phyloP scores from a whole-genome alignment of 23 tunicate species.

The Halocynthia aurantium region DNA sequence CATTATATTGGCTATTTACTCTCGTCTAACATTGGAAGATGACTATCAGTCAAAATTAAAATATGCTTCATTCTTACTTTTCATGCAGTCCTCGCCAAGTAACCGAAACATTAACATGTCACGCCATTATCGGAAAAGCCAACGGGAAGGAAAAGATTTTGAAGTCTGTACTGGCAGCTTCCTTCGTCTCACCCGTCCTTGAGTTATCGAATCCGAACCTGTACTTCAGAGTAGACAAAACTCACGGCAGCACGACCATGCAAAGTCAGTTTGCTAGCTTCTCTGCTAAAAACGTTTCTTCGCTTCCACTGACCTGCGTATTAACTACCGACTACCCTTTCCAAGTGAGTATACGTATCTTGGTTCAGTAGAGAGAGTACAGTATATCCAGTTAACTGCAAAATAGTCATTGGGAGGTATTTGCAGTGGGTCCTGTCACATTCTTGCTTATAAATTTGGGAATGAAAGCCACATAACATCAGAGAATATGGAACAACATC shows the following conservation, averaged over 20 bases:
- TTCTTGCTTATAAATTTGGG: too few species aligned
- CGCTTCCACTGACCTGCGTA: constrained; percentile 78
- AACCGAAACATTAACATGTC: constrained; percentile 63
- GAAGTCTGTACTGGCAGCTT: constrained; percentile 35
- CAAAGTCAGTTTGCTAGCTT: constrained; percentile 55
- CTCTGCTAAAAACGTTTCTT: constrained; percentile 64
- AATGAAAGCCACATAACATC: too few species aligned
- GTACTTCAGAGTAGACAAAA: constrained; percentile 72
- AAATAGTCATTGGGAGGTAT: too few species aligned
- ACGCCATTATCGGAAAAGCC: constrained; percentile 92
- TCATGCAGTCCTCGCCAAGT: constrained; percentile 68
- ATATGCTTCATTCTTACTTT: not conserved
- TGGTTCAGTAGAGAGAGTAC: not conserved
- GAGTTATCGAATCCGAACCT: constrained; percentile 47
- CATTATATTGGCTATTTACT: too few species aligned
- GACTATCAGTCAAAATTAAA: not conserved
- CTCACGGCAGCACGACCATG: constrained; percentile 62
- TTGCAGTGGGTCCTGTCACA: too few species aligned
- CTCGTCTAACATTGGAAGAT: too few species aligned
- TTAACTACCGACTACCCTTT: constrained; percentile 71
- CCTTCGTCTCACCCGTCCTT: constrained; percentile 82
- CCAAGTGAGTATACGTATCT: constrained; percentile 41
- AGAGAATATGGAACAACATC: too few species aligned
- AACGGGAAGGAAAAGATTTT: constrained; percentile 85
- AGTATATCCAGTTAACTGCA: too few species aligned